Evolutionary conservation across 1,140 invertebrate genomes (phyloP), one percentile per base, ranked within the genome.

Genomic region (Dendroctonus valens): DNA sequence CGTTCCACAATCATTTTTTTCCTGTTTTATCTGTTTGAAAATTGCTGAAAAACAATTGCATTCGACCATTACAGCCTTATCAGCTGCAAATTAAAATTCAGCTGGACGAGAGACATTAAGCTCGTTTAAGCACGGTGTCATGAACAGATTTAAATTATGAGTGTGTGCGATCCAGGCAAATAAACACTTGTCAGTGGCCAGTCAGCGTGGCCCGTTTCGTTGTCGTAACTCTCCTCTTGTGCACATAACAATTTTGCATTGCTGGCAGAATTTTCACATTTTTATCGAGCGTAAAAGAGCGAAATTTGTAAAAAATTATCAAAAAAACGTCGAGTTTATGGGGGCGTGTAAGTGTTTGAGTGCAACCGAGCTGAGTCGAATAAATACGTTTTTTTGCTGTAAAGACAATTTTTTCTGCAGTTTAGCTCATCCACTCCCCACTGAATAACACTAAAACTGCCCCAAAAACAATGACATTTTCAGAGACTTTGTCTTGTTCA

Each of bases 71-170:
- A 42, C 39, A 58, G 55, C 39, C 44, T 42, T 58, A 58, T 58
- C 55, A 58, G 37, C 55, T 58, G 14, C 55, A 58, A 54, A 58
- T 58, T 58, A 58, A 58, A 58, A 58, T 58, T 12, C 40, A 58
- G 39, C 55, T 39, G 55, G 41, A 58, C 55, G 39, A 14, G 26
- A 26, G 41, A 26, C 55, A 58, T 58, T 58, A 58, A 58, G 55
- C 55, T 40, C n/a, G 41, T 58, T 58, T 58, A 58, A 41, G 44
- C 55, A 58, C 55, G 55, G 55, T 58, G 55, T 58, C 55, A 58
- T 58, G 55, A 58, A 58, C 55, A 58, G 55, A 58, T 58, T 58
- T 58, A 58, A 58, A 58, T 58, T 58, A 58, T 58, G 55, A 58
- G 40, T 58, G 39, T 38, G 40, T 14, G 55, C 55, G 55, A 58